A percentile compares a stretch with the other conserved stretches of the same genome.
These are phyloP conservation scores for Oceanodroma leucorhoa DNA, from an alignment of 2,797 vertebrate genomes.

Conservation along the genomic window DNA sequence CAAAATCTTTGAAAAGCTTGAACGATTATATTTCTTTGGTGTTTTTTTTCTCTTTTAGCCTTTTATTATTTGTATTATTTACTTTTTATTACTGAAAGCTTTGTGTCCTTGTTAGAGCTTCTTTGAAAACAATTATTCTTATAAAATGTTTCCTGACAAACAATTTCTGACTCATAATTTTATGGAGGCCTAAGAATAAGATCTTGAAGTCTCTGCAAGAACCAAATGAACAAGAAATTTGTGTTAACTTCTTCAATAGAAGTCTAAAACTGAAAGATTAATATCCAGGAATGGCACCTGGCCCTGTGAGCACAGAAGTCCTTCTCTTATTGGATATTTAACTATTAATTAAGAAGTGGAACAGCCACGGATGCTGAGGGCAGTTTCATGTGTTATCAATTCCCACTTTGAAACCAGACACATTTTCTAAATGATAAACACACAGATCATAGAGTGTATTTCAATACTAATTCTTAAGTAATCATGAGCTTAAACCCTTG, in stretches of 20 bases:
- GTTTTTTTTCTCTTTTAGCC: neutral
- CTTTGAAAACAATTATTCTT: neutral
- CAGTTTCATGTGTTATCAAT: neutral
- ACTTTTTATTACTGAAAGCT: neutral
- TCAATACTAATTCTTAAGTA: neutral
- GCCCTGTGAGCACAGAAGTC: neutral
- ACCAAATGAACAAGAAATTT: neutral
- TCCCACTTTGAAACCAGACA: neutral
- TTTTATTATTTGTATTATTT: neutral
- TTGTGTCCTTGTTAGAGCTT: neutral
- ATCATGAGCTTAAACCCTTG: neutral
- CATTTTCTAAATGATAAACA: neutral
- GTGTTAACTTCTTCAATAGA: neutral
- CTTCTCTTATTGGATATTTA: neutral
- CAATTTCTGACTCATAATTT: neutral
- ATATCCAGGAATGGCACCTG: neutral
- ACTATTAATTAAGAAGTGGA: neutral
- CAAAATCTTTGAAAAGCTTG: neutral
- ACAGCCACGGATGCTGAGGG: neutral
- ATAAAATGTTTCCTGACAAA: neutral
- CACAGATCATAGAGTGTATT: neutral
- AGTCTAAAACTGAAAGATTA: neutral
- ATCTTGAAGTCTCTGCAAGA: neutral
- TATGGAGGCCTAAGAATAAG: neutral
- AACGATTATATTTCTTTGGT: neutral